Base-by-base conservation (phyloP, 1,140 invertebrate genomes). In the Asbolus verrucosus region DNA sequence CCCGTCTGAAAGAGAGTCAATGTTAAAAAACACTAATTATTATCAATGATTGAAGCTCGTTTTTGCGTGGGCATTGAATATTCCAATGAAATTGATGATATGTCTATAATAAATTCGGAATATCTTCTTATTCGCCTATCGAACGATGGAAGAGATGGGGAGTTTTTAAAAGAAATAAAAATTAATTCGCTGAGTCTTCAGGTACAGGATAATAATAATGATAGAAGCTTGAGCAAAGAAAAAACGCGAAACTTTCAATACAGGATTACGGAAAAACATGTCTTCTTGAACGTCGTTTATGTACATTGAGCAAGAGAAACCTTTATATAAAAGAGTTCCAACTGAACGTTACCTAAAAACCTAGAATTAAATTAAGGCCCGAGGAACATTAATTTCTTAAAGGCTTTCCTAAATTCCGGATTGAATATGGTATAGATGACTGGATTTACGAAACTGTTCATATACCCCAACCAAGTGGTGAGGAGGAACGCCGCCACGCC, bases 391-490 rank as follows among this genome's bases (percentile, higher is more conserved):
- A 99, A 89, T 83, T 97, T 98, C 79, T 96, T 95, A 84, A 99
- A 99, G 27, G 98, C 97, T 86, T 98, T 98, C 66, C 98, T 87
- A 84, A 99, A 99, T 83, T 99, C 98, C 1, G 95, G 94, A 85
- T 99, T 99, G 86, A 99, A 99, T 78, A 99, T 98, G 33, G 98
- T 99, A 82, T 99, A 99, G 81, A 99, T 99, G 70, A 99, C 92
- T 1, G 97, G 97, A 85, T 98, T 99, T 66, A 98, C 92, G 79
- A 96, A 98, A 78, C 91, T 97, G 85, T 99, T 99, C 85, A 99
- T 96, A 84, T 98, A 99, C 41, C 98, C 98, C 27, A 99, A 86
- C 98, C 98, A 99, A 0, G 97, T 98, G 70, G 95, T 97, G 36
- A 97, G 85, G 76, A 98, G 93, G 83, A 98, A 98, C 6, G 91